Base-by-base conservation (phyloP, 2,797 vertebrate species). In the Clarias laeviceps region DNA sequence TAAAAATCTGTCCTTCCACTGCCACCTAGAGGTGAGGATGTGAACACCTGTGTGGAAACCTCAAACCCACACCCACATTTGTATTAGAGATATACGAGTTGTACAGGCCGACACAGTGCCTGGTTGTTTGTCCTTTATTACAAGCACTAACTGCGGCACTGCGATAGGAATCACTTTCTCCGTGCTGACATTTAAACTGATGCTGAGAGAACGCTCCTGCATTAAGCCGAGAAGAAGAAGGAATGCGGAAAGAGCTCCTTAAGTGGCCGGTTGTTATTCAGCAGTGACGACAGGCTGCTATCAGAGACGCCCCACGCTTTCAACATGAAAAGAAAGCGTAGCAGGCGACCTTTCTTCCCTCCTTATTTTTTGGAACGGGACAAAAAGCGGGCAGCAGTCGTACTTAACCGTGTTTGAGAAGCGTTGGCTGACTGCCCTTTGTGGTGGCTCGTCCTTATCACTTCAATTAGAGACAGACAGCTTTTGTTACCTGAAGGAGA, bases 1-100 rank as follows among this genome's bases (percentile, higher is more conserved):
- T 5, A 59, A 57, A 86, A 86, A 73, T 40, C 85, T 86, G 74
- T 86, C 65, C 14, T 88, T 77, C 27, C 82, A 80, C 81, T 90
- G 90, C 90, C 91, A 87, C 87, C 91, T 88, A 87, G 86, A 90
- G 90, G 86, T 34, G 12, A 40, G 78, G 69, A 68, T 37, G 37
- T 27, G 40, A 50, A 56, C 59, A 61, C 22, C 18, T 37, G 11
- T 22, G 12, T 34, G 54, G 77, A 9, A 73, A 74, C 24, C 24
- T 27, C 22, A 40, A 74, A 85, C 11, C 18, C 2, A 9, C 2
- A 9, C 18, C 34, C 59, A 29, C 34, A 68, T 14, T 40, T 3
- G 77, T n/a, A 34, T 7, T 80, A 56, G 56, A 80, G 84, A 70
- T 57, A 34, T 24, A 24, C 15, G 6, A 32, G n/a, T 24, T 32